A percentile compares a stretch with the other conserved stretches of the same genome.
Conservation (phyloP, 1,140 invertebrate species). For the Oppia nitens region DNA sequence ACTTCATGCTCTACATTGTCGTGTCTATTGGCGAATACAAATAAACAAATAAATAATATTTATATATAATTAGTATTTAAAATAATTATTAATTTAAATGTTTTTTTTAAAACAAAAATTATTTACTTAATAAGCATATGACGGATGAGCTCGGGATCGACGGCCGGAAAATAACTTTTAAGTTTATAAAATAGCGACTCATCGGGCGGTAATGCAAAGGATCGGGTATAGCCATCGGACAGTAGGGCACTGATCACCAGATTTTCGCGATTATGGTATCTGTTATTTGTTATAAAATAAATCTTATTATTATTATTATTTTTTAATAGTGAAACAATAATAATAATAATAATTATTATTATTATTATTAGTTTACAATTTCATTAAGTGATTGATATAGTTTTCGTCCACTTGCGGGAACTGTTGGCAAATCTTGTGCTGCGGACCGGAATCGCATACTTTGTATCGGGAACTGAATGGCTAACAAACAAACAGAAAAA, state of each 20-base stretch:
- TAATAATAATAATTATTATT: no score
- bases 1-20: constrained; percentile 23
- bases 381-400: constrained; percentile 10
- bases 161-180: constrained; percentile 20
- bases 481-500: neutral
- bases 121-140: constrained; percentile 20
- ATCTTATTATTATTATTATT: no score
- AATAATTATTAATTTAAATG: no score
- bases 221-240: constrained; percentile 41
- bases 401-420: constrained; percentile 11
- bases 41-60: neutral
- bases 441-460: neutral
- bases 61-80: no score
- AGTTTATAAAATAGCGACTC: constrained; percentile 23
- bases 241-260: constrained; percentile 79
- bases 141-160: constrained; percentile 21
- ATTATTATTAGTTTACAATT: constrained; percentile 1
- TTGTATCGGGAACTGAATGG: neutral
- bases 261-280: constrained; percentile 77
- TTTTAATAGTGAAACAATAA: no score
- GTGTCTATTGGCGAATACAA: constrained; percentile 11
- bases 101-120: neutral
- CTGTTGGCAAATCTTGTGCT: constrained; percentile 1
- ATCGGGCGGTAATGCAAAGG: constrained; percentile 18
- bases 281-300: constrained; percentile 26